Percentiles rank a stretch among this genome's conserved stretches.
Evolutionary conservation across 1,140 invertebrate genomes (phyloP).

Genomic region (Vollenhovia emeryi): DNA sequence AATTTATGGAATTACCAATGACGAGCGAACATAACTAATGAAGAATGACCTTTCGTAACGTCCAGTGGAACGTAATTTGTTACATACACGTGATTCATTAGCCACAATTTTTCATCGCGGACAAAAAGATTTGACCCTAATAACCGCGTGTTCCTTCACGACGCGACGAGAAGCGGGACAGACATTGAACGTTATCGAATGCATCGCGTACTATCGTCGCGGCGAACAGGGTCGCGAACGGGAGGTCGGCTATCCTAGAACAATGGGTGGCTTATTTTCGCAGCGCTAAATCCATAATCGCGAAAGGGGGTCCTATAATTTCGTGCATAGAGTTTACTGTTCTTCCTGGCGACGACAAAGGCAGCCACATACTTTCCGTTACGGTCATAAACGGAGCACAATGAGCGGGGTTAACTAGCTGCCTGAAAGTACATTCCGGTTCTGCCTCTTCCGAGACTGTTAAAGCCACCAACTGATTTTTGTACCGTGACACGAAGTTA

Average conservation of each 20-base stretch:
- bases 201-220: slow-evolving; percentile 2
- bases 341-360: slow-evolving; percentile 51
- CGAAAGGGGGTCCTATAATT: slow-evolving; percentile 15
- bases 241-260: slow-evolving; percentile 6
- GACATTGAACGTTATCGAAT: slow-evolving; percentile 36
- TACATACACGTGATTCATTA: slow-evolving; percentile 19
- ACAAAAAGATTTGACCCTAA: slow-evolving; percentile 43
- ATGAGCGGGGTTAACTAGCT: slow-evolving; percentile 64
- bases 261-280: slow-evolving; percentile 43
- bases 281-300: slow-evolving; percentile 44
- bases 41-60: slow-evolving; percentile 49
- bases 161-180: background rate
- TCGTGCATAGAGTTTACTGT: slow-evolving; percentile 51
- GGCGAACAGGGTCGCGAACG: slow-evolving; percentile 8
- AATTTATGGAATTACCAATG: slow-evolving; percentile 41
- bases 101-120: slow-evolving; percentile 19
- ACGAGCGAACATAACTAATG: slow-evolving; percentile 50
- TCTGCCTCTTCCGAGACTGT: slow-evolving; percentile 3
- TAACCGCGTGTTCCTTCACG: background rate
- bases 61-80: slow-evolving; percentile 37
- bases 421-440: slow-evolving; percentile 60
- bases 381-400: slow-evolving; percentile 67
- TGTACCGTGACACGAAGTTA: background rate
- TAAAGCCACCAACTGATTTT: background rate
- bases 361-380: slow-evolving; percentile 57